phyloP scores from a whole-genome alignment of 2,888 invertebrate genomes.

The Lasioglossum vierecki region DNA sequence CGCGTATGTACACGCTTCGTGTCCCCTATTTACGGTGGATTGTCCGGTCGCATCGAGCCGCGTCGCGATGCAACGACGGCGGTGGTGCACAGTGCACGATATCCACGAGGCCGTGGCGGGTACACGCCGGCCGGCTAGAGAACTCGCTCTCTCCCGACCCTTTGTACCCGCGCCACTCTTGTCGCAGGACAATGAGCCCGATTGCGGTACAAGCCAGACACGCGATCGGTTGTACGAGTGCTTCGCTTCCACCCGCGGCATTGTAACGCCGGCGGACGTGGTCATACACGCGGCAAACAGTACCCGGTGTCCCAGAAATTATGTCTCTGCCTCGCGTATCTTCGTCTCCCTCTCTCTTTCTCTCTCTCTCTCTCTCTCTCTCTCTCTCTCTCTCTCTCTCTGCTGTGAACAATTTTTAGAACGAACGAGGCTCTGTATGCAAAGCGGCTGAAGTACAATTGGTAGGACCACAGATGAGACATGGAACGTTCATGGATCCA shows the following conservation, averaged over 20 bases:
- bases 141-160: conserved; percentile 24
- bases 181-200: conserved; percentile 64
- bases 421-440: neutral
- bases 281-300: neutral
- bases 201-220: conserved; percentile 63
- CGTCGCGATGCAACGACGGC: neutral
- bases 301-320: neutral
- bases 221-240: conserved; percentile 57
- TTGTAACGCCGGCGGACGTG: neutral
- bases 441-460: neutral
- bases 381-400: too few species aligned
- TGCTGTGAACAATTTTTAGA: neutral
- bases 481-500: neutral
- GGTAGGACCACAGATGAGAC: neutral
- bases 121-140: neutral
- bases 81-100: neutral
- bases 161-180: conserved; percentile 58
- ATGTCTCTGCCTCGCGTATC: neutral
- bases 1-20: conserved; percentile 4
- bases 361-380: too few species aligned
- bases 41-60: conserved; percentile 25
- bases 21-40: conserved; percentile 48
- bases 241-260: conserved; percentile 8
- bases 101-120: neutral
- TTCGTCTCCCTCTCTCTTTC: neutral